These are phyloP conservation scores for Cacatua alba DNA, from an alignment of 2,113 vertebrate genomes.

Conservation along the genomic window DNA sequence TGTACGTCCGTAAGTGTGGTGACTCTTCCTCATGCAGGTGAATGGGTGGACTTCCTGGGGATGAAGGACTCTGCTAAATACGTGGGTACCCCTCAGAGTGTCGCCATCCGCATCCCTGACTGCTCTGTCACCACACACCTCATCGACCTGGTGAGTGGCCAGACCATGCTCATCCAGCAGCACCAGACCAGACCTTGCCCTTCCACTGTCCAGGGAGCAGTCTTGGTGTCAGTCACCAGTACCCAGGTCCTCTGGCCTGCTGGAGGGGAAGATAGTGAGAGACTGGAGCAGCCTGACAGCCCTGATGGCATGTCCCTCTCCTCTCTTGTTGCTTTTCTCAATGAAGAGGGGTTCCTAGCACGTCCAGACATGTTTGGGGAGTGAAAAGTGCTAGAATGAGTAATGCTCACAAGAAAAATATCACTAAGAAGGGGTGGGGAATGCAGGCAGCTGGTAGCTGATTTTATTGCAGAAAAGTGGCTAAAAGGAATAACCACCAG, in stretches of 20 bases:
- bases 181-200: accelerated
- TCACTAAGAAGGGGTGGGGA: not conserved
- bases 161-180: not conserved
- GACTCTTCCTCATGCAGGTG: conserved; percentile 67
- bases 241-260: not conserved
- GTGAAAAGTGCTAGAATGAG: not conserved
- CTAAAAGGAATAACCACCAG: not conserved
- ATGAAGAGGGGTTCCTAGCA: not conserved
- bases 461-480: not conserved
- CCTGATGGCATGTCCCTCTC: not conserved
- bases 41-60: conserved; percentile 87
- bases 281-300: not conserved
- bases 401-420: not conserved
- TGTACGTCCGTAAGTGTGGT: accelerated
- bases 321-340: not conserved
- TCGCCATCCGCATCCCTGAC: conserved; percentile 88
- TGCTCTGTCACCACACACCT: conserved; percentile 88
- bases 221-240: not conserved
- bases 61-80: conserved; percentile 85
- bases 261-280: not conserved
- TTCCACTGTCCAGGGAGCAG: not conserved
- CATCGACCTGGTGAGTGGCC: conserved; percentile 80
- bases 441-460: not conserved
- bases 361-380: not conserved
- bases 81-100: conserved; percentile 86